Evolutionary conservation across 2,888 invertebrate species (phyloP).

Genomic region (Lasioglossum leucozonium): DNA sequence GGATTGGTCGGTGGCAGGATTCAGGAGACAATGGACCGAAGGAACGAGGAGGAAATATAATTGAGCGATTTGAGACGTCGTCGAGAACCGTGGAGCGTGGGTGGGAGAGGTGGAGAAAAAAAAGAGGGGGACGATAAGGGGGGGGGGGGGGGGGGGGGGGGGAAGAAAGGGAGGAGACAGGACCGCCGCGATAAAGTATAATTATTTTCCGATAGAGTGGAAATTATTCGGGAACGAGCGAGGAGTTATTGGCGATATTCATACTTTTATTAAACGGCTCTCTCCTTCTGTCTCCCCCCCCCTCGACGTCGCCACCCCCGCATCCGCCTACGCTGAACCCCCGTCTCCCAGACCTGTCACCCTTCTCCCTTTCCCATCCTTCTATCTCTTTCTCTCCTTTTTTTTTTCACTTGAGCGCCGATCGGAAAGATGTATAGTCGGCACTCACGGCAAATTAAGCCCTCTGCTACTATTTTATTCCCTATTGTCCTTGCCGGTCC

Average conservation of each 20-base stretch:
- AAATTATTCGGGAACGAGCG: conserved; percentile 83
- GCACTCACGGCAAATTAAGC: conserved; percentile 67
- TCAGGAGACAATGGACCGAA: conserved; percentile 70
- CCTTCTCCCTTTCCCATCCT: conserved; percentile 16
- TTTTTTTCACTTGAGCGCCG: conserved; percentile 57
- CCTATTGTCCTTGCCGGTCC: conserved; percentile 60
- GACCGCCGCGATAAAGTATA: conserved; percentile 83
- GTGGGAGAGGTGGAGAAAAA: conserved; percentile 40
- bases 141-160: conserved; percentile 32
- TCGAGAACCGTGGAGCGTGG: conserved; percentile 42
- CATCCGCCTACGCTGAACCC: conserved; percentile 9
- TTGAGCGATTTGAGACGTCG: conserved; percentile 82
- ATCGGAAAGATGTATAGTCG: conserved; percentile 63
- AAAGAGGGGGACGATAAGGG: conserved; percentile 34
- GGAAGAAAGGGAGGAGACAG: conserved; percentile 60
- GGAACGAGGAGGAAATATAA: conserved; percentile 79
- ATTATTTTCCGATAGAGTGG: conserved; percentile 85
- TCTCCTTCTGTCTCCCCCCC: conserved; percentile 41
- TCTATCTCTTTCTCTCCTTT: conserved; percentile 24
- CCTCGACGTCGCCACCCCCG: conserved; percentile 7
- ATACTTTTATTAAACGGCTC: conserved; percentile 84
- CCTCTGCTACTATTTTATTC: conserved; percentile 67
- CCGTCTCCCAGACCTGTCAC: conserved; percentile 40
- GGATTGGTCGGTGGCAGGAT: conserved; percentile 68
- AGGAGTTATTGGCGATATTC: conserved; percentile 84